phyloP scores from a whole-genome alignment of 2,888 invertebrate genomes.

The Drosophila formosana region DNA sequence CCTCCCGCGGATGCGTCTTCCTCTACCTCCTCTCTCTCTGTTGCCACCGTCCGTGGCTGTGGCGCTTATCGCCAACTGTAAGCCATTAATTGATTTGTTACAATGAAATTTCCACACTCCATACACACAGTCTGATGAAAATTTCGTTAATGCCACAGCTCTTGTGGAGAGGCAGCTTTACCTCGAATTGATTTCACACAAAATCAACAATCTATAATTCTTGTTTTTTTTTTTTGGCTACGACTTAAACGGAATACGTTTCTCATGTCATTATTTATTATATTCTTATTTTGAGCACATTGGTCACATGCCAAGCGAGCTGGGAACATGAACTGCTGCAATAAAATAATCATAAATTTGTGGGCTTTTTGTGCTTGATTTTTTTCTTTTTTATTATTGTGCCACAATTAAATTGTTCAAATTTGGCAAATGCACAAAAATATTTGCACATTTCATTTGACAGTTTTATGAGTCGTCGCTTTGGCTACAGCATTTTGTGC shows the following conservation, averaged over 20 bases:
- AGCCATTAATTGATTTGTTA: slow-evolving; percentile 77
- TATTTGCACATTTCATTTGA: slow-evolving; percentile 75
- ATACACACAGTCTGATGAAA: slow-evolving; percentile 55
- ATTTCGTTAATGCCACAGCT: slow-evolving; percentile 53
- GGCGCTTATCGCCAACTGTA: slow-evolving; percentile 15
- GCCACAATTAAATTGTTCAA: slow-evolving; percentile 77
- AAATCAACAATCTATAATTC: slow-evolving; percentile 57
- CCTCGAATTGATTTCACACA: slow-evolving; percentile 37
- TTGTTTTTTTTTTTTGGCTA: slow-evolving; percentile 23
- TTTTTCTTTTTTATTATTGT: slow-evolving; percentile 25
- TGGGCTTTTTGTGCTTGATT: slow-evolving; percentile 31
- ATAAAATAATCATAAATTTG: slow-evolving; percentile 77
- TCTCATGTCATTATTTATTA: background rate
- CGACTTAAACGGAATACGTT: slow-evolving; percentile 42
- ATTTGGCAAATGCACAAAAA: slow-evolving; percentile 78
- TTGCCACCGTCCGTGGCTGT: background rate
- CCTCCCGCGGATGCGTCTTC: slow-evolving; percentile 29
- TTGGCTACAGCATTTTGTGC: slow-evolving; percentile 15
- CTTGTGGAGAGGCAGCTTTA: slow-evolving; percentile 31
- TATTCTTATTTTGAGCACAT: slow-evolving; percentile 18
- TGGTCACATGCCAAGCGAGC: slow-evolving; percentile 63
- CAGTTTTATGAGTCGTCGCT: slow-evolving; percentile 69
- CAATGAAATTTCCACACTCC: slow-evolving; percentile 75
- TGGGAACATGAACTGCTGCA: slow-evolving; percentile 47
- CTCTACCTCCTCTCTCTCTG: background rate